Evolutionary conservation across 2,113 vertebrate species (phyloP).

Genomic region (Cariama cristata): DNA sequence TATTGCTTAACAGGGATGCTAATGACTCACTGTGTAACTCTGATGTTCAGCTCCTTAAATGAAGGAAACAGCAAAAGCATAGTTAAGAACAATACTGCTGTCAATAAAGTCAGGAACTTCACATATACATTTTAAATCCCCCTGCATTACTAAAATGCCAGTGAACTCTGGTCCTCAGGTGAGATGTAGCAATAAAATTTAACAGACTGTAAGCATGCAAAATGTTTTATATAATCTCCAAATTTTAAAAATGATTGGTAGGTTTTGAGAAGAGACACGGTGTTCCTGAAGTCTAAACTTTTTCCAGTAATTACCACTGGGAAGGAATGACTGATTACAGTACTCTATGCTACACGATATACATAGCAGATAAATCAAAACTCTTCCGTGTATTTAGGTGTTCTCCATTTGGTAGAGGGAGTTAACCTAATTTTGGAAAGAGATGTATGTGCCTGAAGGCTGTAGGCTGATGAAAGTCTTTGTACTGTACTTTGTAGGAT

Average conservation of each 20-base stretch:
- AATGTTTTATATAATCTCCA: conserved; percentile 18
- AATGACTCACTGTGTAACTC: neutral
- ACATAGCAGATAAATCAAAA: conserved; percentile 27
- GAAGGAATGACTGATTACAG: conserved; percentile 40
- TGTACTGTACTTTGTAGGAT: neutral
- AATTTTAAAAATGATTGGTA: conserved; percentile 16
- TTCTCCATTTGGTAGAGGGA: conserved; percentile 41
- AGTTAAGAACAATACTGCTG: neutral
- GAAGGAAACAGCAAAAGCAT: neutral
- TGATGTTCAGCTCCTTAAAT: neutral
- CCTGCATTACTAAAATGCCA: neutral
- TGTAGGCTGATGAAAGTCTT: conserved; percentile 43
- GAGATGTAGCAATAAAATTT: neutral
- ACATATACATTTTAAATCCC: neutral
- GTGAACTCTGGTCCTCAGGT: neutral
- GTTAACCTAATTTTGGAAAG: conserved; percentile 54
- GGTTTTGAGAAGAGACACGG: neutral
- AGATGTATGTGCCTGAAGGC: conserved; percentile 37
- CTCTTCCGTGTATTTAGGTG: neutral
- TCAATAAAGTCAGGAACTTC: neutral
- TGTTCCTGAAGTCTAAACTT: conserved; percentile 40
- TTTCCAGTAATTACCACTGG: conserved; percentile 25
- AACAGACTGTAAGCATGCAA: neutral
- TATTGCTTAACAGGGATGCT: neutral
- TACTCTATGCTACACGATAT: neutral